Percentiles rank a stretch among this genome's conserved stretches.
These are phyloP conservation scores for Drosophila neoperkinsi DNA, from an alignment of 2,888 invertebrate genomes.

Conservation along the genomic window DNA sequence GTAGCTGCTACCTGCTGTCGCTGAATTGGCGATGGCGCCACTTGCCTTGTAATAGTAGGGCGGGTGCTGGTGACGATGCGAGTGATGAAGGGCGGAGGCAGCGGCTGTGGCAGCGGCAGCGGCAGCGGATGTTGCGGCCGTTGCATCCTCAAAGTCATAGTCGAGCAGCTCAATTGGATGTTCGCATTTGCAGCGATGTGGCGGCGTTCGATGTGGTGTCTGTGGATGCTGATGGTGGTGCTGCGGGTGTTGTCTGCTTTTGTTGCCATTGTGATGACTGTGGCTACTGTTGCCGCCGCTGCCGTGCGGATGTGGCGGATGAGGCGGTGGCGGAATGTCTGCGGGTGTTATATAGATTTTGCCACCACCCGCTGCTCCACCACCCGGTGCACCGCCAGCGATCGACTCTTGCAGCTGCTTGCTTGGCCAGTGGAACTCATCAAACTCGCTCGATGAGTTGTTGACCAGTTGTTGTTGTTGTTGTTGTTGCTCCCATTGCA, in stretches of 20 bases:
- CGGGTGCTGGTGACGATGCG: constrained; percentile 68
- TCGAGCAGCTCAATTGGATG: constrained; percentile 74
- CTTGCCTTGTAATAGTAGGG: constrained; percentile 68
- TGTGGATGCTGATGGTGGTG: constrained; percentile 56
- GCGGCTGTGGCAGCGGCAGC: constrained; percentile 23
- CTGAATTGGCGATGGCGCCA: constrained; percentile 19
- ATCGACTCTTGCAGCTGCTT: constrained; percentile 54
- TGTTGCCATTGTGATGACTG: constrained; percentile 66
- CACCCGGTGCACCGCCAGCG: constrained; percentile 4
- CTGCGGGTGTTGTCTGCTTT: constrained; percentile 58
- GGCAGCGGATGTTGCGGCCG: constrained; percentile 36
- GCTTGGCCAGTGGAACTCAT: constrained; percentile 76
- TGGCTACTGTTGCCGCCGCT: constrained; percentile 49
- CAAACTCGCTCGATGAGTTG: constrained; percentile 72
- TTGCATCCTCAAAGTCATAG: constrained; percentile 65
- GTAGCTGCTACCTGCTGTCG: constrained; percentile 35
- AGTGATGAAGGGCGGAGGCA: constrained; percentile 41
- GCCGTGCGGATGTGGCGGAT: constrained; percentile 63
- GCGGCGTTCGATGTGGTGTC: constrained; percentile 65
- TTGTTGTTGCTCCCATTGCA: constrained; percentile 49
- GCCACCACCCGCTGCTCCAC: constrained; percentile 41
- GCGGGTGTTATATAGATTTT: constrained; percentile 82
- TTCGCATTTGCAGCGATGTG: constrained; percentile 73
- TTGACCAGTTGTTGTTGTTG: constrained; percentile 67
- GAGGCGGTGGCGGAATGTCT: constrained; percentile 82